Conservation (phyloP, 2,113 vertebrate genomes). For the Vulpes vulpes region DNA sequence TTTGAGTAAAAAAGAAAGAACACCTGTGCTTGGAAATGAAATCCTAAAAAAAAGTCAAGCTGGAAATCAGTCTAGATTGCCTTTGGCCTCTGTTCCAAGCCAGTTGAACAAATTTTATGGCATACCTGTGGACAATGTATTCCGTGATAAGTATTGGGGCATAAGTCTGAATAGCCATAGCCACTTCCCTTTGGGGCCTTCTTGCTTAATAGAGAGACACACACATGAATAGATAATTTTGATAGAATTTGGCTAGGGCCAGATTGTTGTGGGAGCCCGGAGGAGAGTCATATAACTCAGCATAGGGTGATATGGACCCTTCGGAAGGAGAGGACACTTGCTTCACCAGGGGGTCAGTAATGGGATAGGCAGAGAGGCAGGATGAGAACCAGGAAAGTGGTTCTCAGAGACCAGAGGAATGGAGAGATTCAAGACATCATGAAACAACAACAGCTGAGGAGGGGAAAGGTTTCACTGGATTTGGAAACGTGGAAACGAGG, state of each 20-base stretch:
- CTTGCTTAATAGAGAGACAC: conserved; percentile 5
- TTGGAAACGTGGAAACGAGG: conserved; percentile 42
- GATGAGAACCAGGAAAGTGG: neutral
- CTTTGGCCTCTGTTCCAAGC: conserved; percentile 29
- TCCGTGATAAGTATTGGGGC: conserved; percentile 2
- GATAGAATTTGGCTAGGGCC: conserved; percentile 28
- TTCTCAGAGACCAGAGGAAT: neutral
- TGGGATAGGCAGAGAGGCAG: neutral
- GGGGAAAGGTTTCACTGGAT: neutral
- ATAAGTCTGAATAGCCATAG: neutral
- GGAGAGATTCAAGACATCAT: neutral
- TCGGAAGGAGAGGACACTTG: neutral
- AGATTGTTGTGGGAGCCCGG: neutral
- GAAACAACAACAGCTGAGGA: neutral
- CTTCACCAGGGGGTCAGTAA: neutral
- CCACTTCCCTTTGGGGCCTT: neutral
- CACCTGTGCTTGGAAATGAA: conserved; percentile 39
- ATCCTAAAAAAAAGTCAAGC: conserved; percentile 30
- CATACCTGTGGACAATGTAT: neutral
- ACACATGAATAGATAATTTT: conserved; percentile 30
- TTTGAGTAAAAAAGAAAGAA: conserved; percentile 54
- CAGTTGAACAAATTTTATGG: conserved; percentile 49
- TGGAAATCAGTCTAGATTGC: conserved; percentile 47
- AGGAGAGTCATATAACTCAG: neutral
- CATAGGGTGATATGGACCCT: conserved; percentile 1